These are phyloP conservation scores for Mongoloraphidia duomilia DNA, from an alignment of 2,888 invertebrate species.

Conservation along the genomic window DNA sequence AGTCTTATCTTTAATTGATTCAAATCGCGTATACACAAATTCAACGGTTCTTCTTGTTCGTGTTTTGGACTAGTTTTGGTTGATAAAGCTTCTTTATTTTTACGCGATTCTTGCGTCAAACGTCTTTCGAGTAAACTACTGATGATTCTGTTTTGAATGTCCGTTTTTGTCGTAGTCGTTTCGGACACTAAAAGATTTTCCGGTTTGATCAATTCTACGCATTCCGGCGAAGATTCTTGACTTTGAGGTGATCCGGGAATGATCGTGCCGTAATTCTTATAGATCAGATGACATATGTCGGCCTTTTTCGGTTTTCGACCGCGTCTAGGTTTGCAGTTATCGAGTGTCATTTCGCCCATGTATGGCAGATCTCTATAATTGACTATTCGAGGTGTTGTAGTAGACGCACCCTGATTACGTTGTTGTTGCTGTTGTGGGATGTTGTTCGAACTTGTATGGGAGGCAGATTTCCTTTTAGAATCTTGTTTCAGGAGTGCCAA, in stretches of 20 bases:
- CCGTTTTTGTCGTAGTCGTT: slow-evolving; percentile 31
- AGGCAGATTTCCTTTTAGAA: slow-evolving; percentile 22
- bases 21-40: slow-evolving; percentile 67
- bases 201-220: slow-evolving; percentile 11
- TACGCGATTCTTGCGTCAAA: slow-evolving; percentile 49
- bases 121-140: slow-evolving; percentile 55
- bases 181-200: no score
- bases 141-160: slow-evolving; percentile 52
- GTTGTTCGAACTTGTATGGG: slow-evolving; percentile 5
- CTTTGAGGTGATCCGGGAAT: slow-evolving; percentile 53
- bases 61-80: slow-evolving; percentile 25
- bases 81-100: slow-evolving; percentile 28
- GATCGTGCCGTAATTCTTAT: slow-evolving; percentile 82
- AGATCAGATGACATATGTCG: slow-evolving; percentile 81
- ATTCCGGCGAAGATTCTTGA: slow-evolving; percentile 6
- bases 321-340: slow-evolving; percentile 72
- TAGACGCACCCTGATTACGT: slow-evolving; percentile 17
- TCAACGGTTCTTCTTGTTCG: slow-evolving; percentile 59
- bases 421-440: background rate
- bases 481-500: slow-evolving; percentile 4
- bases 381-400: slow-evolving; percentile 36
- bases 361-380: slow-evolving; percentile 76
- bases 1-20: slow-evolving; percentile 52
- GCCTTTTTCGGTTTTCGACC: slow-evolving; percentile 86
- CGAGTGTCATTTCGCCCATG: slow-evolving; percentile 84